phyloP scores from a whole-genome alignment of 2,113 vertebrate genomes.

The Spheniscus mendiculus region DNA sequence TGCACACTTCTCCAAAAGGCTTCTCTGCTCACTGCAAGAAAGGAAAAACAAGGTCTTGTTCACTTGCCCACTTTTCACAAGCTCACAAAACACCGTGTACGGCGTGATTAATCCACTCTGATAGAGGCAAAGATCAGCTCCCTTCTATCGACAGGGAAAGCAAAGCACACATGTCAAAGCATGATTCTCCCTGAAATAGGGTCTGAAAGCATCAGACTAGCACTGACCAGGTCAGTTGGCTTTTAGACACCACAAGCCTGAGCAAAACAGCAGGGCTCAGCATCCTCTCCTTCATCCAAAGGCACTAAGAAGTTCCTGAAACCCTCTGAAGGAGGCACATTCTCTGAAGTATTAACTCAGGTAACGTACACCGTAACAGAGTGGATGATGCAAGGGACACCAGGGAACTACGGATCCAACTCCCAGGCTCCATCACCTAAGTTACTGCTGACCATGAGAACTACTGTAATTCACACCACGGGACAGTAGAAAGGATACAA shows the following conservation, averaged over 20 bases:
- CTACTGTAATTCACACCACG: neutral
- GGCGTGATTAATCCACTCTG: neutral
- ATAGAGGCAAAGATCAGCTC: neutral
- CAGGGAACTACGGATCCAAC: neutral
- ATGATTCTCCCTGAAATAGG: accelerated
- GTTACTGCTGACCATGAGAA: neutral
- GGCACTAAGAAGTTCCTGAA: neutral
- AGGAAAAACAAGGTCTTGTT: neutral
- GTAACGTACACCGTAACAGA: accelerated
- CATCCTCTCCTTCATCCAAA: neutral
- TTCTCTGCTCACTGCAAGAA: constrained; percentile 84
- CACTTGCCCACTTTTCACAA: neutral
- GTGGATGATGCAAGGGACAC: neutral
- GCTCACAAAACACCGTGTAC: accelerated
- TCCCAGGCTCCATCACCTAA: neutral
- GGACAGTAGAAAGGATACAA: neutral
- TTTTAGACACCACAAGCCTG: neutral
- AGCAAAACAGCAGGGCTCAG: neutral
- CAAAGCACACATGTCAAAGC: neutral
- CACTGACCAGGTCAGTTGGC: accelerated
- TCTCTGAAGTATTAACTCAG: accelerated
- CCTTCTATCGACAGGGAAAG: accelerated
- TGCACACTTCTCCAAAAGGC: constrained; percentile 91
- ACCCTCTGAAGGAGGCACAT: neutral
- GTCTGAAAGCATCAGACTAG: neutral